A percentile compares a stretch with the other conserved stretches of the same genome.
Conservation (phyloP, 2,113 vertebrate genomes). For the Cathartes aura region DNA sequence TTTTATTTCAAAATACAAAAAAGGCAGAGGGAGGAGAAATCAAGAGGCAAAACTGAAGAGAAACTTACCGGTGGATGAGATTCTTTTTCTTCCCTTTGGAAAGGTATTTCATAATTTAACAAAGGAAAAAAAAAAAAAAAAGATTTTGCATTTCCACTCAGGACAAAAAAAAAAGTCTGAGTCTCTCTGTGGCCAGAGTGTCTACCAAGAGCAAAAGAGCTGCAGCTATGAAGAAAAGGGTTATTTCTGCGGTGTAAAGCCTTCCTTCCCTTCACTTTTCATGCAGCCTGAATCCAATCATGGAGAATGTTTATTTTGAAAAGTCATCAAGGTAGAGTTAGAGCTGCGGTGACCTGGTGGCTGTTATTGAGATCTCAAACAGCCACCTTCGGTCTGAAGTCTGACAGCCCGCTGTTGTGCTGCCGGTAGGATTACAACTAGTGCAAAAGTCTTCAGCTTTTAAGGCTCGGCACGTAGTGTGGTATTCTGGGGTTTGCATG, state of each 20-base stretch:
- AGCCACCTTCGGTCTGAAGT: background rate
- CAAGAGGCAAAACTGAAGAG: background rate
- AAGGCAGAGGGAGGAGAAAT: background rate
- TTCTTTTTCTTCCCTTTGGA: background rate
- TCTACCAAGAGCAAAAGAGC: background rate
- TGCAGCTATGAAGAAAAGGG: background rate
- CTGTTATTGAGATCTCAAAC: background rate
- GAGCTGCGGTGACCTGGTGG: background rate
- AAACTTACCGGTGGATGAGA: background rate
- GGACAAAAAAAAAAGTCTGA: background rate
- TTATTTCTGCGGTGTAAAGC: background rate
- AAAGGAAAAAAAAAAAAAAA: background rate
- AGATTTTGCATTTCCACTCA: background rate
- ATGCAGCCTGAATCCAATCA: background rate
- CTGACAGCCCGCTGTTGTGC: background rate
- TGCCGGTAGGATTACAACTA: background rate
- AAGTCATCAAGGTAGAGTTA: background rate
- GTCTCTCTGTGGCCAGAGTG: background rate
- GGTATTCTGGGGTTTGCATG: background rate
- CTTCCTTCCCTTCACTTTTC: background rate
- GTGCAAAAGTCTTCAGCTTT: background rate
- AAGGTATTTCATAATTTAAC: background rate
- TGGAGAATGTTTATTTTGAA: background rate
- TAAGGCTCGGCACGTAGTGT: background rate
- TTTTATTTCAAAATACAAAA: conserved; percentile 21